Evolutionary conservation across 2,888 invertebrate species (phyloP), one percentile per base, ranked within the genome.

Genomic region (Lomographa bimaculata): DNA sequence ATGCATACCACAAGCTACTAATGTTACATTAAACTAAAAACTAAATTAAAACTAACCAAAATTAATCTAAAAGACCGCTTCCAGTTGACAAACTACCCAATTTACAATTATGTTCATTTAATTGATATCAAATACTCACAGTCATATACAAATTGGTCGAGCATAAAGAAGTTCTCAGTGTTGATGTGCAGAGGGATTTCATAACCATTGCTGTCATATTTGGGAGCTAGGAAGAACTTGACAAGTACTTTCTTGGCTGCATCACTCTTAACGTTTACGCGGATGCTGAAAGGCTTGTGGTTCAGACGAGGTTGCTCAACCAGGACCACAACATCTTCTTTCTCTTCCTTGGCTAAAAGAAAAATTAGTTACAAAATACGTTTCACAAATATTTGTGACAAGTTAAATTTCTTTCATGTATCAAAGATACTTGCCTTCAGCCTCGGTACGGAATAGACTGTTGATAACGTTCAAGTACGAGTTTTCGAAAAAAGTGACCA

Each of bases 401-500:
- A 2, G 4, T 3, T 4, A 14, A n/a, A 3, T 3, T 14, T 4
- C 14, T 4, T 3, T 14, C 14, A 14, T 4, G 14, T 14, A 14
- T 14, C n/a, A n/a, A n/a, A n/a, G n/a, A n/a, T n/a, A n/a, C 61
- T 70, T 81, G 70, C 91, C 85, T 54, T 90, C 81, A 11, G 79
- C 65, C 30, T 76, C 68, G 36, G 71, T 80, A n/a, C 28, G 32
- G 28, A 19, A 32, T n/a, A 44, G 16, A 4, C 38, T 25, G 12
- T 23, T 90, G 50, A 89, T 90, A 5, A 94, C 81, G 60, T 93
- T 93, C 36, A 91, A 67, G 62, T 92, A 91, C 61, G 87, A 91
- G 50, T 93, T 65, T 56, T 94, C 94, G 72, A 93, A 93, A 85
- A 90, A 94, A 7, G 95, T 95, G 14, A 91, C 77, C 25, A 95